Evolutionary conservation across 2,888 invertebrate genomes (phyloP).

Genomic region (Idaea straminata): DNA sequence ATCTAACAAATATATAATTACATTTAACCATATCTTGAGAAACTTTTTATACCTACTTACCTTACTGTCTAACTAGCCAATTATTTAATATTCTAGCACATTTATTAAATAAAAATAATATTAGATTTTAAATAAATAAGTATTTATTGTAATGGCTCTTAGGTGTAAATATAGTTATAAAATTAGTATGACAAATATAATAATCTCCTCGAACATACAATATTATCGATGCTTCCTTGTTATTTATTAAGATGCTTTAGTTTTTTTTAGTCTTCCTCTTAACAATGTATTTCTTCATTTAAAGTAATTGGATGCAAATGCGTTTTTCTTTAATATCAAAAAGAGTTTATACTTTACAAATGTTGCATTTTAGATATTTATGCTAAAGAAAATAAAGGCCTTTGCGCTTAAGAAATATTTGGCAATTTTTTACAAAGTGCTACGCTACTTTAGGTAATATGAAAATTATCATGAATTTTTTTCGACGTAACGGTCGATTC

Average conservation of each 20-base stretch:
- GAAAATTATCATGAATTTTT: not conserved
- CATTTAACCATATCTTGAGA: too few relatives aligned
- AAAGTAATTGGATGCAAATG: too few relatives aligned
- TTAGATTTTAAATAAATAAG: not conserved
- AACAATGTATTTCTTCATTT: not conserved
- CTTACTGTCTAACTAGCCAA: not conserved
- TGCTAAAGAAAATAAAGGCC: too few relatives aligned
- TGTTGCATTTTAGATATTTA: too few relatives aligned
- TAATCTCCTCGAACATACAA: not conserved
- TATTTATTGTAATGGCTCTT: not conserved
- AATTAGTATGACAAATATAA: not conserved
- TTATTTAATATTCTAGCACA: not conserved
- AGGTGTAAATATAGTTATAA: not conserved
- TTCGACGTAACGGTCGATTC: not conserved
- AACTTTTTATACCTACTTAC: not conserved
- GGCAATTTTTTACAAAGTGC: not conserved
- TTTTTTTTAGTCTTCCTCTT: not conserved
- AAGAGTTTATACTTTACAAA: too few relatives aligned
- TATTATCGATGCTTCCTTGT: constrained; percentile 17
- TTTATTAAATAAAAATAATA: not conserved
- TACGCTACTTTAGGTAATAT: not conserved
- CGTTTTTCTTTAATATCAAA: too few relatives aligned
- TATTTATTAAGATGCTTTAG: constrained; percentile 1
- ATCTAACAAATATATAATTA: too few relatives aligned
- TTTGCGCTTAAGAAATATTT: not conserved